phyloP scores from a whole-genome alignment of 2,113 vertebrate species.

The Ammospiza caudacuta region DNA sequence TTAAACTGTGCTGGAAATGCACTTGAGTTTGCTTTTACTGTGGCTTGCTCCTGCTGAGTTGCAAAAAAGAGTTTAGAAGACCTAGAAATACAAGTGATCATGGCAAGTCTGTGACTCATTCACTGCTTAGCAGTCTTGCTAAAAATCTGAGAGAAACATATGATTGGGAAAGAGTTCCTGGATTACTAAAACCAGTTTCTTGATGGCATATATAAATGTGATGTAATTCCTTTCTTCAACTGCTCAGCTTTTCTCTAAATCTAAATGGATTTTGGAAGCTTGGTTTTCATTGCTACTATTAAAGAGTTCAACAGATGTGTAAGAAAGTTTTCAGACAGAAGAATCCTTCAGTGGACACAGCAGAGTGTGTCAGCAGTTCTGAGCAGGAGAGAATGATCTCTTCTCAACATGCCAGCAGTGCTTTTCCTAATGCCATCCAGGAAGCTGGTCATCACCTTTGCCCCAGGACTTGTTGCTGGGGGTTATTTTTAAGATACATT shows the following conservation, averaged over 20 bases:
- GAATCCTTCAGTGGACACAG: neutral
- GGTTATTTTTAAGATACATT: neutral
- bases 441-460: neutral
- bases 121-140: neutral
- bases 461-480: rapidly evolving
- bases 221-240: neutral
- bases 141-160: neutral
- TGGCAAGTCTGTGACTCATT: neutral
- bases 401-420: neutral
- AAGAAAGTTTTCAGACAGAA: neutral
- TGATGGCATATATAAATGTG: neutral
- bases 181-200: neutral
- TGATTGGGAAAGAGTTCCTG: neutral
- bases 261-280: neutral
- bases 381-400: neutral
- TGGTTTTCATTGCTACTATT: neutral
- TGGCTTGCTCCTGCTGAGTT: neutral
- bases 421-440: neutral
- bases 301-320: neutral
- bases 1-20: neutral
- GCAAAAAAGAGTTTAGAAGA: neutral
- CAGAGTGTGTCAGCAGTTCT: neutral
- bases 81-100: neutral
- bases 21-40: neutral
- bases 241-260: neutral